phyloP scores from a whole-genome alignment of 2,888 invertebrate genomes.

The Phalera bucephala region DNA sequence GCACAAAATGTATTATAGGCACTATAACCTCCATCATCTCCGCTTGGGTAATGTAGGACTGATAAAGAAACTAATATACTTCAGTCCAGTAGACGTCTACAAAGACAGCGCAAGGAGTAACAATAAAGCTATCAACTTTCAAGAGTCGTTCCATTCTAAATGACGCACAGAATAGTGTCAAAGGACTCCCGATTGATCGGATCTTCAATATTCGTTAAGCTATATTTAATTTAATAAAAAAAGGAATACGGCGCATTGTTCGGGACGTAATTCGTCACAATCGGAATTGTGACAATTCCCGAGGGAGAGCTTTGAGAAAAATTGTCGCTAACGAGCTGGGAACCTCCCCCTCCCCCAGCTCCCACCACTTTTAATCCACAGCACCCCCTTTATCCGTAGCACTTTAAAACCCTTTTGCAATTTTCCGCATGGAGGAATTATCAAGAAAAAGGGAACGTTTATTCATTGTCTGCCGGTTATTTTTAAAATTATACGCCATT shows the following conservation, averaged over 20 bases:
- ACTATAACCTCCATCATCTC: too few relatives aligned
- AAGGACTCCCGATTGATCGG: constrained; percentile 21
- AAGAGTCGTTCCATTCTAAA: too few relatives aligned
- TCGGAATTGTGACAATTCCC: constrained; percentile 78
- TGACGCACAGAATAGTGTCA: too few relatives aligned
- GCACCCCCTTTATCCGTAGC: constrained; percentile 63
- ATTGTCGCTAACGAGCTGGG: constrained; percentile 80
- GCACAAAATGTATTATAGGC: too few relatives aligned
- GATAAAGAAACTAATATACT: too few relatives aligned
- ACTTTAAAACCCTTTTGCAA: constrained; percentile 80
- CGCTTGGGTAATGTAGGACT: too few relatives aligned
- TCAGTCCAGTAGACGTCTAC: too few relatives aligned
- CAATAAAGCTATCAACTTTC: too few relatives aligned
- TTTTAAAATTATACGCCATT: constrained; percentile 28
- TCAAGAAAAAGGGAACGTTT: constrained; percentile 64
- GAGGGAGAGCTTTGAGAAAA: constrained; percentile 78
- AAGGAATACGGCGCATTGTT: constrained; percentile 51
- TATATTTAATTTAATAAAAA: constrained; percentile 60
- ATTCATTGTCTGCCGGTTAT: constrained; percentile 58
- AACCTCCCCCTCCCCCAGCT: constrained; percentile 32
- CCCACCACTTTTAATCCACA: constrained; percentile 66
- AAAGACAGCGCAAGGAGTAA: too few relatives aligned
- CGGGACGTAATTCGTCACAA: constrained; percentile 76
- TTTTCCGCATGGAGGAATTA: constrained; percentile 70
- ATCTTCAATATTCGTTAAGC: constrained; percentile 25